phyloP scores from a whole-genome alignment of 2,888 invertebrate species.

The Mycalesis mineus region DNA sequence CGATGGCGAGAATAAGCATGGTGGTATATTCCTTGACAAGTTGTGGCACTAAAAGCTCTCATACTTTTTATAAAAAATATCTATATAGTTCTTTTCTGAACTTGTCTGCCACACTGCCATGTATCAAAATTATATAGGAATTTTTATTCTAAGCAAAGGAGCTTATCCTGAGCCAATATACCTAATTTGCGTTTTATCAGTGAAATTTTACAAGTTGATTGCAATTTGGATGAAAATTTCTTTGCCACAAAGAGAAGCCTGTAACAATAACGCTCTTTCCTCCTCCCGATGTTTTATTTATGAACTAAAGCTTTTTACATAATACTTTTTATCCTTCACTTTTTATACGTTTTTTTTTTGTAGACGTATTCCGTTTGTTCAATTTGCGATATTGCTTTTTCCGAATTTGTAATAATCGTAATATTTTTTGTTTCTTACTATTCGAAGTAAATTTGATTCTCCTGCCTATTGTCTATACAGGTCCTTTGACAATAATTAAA shows the following conservation, averaged over 20 bases:
- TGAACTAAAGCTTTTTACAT: conserved; percentile 17
- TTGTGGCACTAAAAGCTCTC: too few relatives aligned
- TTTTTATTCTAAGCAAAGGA: not conserved
- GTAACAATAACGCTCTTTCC: conserved; percentile 8
- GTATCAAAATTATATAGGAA: not conserved
- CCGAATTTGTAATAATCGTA: not conserved
- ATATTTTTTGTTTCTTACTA: too few relatives aligned
- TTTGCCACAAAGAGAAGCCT: conserved; percentile 10
- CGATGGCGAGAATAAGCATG: too few relatives aligned
- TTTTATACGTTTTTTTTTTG: not conserved
- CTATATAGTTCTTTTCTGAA: too few relatives aligned
- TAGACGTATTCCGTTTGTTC: not conserved
- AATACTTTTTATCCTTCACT: not conserved
- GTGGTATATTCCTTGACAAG: too few relatives aligned
- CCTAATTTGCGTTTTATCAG: conserved; percentile 5
- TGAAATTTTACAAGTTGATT: conserved; percentile 17
- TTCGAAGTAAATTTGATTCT: too few relatives aligned
- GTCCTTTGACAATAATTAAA: too few relatives aligned
- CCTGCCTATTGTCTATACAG: too few relatives aligned
- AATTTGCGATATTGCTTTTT: conserved; percentile 5
- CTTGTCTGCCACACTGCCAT: too few relatives aligned
- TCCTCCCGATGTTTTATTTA: conserved; percentile 20
- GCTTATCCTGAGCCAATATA: not conserved
- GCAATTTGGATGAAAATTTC: conserved; percentile 23
- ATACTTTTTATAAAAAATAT: too few relatives aligned